Evolutionary conservation across 2,113 vertebrate species (phyloP).

Genomic region (Indri indri): DNA sequence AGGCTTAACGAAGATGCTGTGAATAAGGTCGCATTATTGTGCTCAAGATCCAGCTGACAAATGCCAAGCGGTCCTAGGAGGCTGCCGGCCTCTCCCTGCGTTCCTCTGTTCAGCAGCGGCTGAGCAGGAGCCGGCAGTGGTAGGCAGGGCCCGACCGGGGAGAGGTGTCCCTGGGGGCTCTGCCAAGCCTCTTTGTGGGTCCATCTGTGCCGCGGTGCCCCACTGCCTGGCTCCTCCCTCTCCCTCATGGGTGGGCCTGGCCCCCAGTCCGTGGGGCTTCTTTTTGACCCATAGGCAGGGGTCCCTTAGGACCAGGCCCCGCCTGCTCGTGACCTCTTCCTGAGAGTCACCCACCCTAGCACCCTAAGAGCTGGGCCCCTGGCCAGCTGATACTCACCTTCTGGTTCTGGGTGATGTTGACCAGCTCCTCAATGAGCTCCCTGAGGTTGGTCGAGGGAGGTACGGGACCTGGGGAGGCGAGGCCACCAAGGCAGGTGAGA

Average conservation of each 20-base stretch:
- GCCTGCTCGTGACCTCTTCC: neutral
- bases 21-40: neutral
- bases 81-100: neutral
- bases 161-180: neutral
- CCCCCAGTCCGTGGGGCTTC: neutral
- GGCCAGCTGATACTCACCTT: conserved; percentile 55
- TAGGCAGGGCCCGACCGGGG: neutral
- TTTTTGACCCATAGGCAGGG: neutral
- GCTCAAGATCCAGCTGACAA: neutral
- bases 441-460: rapidly evolving
- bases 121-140: neutral
- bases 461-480: neutral
- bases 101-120: neutral
- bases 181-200: neutral
- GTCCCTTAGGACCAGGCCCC: neutral
- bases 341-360: too few relatives aligned
- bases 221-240: too few relatives aligned
- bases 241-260: neutral
- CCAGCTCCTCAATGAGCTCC: conserved; percentile 69
- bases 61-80: neutral
- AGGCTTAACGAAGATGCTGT: neutral
- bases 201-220: neutral
- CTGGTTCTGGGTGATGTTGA: conserved; percentile 64
- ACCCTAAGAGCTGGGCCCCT: neutral
- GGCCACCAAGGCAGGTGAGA: conserved; percentile 54